A percentile compares a stretch with the other conserved stretches of the same genome.
Conservation (phyloP, 2,113 vertebrate species). For the Malaclemys terrapin region DNA sequence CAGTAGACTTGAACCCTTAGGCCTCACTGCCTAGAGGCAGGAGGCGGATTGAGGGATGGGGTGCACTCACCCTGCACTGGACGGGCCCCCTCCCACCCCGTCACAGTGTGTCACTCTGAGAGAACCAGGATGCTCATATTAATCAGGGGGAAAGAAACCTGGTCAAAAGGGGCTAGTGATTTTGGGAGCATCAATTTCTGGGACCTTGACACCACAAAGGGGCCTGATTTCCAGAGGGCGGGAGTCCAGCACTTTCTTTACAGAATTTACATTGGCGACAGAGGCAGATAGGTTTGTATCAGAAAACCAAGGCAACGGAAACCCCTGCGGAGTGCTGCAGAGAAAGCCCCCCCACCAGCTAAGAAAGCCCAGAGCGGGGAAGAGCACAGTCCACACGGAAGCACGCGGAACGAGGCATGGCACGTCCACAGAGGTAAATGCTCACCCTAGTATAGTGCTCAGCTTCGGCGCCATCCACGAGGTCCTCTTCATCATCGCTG, state of each 20-base stretch:
- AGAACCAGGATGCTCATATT: background rate
- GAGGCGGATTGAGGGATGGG: no score
- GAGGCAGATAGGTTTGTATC: background rate
- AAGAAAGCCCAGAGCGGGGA: background rate
- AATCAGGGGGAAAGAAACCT: background rate
- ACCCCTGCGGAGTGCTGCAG: background rate
- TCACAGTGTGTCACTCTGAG: background rate
- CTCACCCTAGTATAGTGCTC: slow-evolving; percentile 81
- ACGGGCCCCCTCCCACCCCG: no score
- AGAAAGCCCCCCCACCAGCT: background rate
- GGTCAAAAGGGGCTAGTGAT: background rate
- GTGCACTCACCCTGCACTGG: no score
- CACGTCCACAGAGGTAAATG: accelerated
- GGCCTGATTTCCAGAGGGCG: background rate
- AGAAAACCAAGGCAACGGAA: background rate
- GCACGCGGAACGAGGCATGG: accelerated
- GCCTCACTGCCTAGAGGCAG: no score
- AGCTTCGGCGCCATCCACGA: slow-evolving; percentile 63
- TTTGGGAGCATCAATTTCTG: background rate
- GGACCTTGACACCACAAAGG: background rate
- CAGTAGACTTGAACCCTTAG: no score
- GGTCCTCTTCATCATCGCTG: slow-evolving; percentile 60
- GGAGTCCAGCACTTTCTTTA: background rate
- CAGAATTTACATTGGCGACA: background rate
- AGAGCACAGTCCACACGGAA: background rate